These are phyloP conservation scores for Stramonita haemastoma DNA, from an alignment of 2,888 invertebrate genomes.

Conservation along the genomic window DNA sequence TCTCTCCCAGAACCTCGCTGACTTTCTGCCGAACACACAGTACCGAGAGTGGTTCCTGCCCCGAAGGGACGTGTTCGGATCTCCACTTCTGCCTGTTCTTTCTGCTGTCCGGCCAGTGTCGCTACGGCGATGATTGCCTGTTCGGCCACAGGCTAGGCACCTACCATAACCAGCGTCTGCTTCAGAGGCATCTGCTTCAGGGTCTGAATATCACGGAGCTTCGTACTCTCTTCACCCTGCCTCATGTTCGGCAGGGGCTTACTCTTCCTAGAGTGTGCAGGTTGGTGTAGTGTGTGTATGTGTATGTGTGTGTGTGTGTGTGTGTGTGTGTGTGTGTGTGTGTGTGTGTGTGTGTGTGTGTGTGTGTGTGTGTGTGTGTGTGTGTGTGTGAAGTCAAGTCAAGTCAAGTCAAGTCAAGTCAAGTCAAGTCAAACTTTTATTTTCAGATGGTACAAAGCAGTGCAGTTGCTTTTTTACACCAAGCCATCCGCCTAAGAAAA, in stretches of 20 bases:
- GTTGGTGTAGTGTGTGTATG: no score
- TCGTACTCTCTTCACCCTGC: neutral
- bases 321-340: no score
- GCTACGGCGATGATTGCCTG: neutral
- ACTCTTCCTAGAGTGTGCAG: neutral
- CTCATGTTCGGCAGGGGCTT: neutral
- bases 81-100: neutral
- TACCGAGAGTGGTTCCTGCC: neutral
- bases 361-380: no score
- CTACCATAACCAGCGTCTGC: neutral
- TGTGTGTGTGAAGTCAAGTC: no score
- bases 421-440: no score
- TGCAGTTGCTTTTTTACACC: no score
- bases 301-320: no score
- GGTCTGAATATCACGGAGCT: neutral
- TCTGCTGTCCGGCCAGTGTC: conserved; percentile 5
- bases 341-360: no score
- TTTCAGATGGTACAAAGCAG: no score
- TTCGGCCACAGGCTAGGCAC: neutral
- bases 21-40: conserved; percentile 8
- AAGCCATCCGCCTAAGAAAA: no score
- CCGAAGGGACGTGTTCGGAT: neutral
- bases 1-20: neutral
- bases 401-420: no score
- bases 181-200: neutral